Conservation (phyloP, 1,140 invertebrate genomes). For the Drosophila dunni region DNA sequence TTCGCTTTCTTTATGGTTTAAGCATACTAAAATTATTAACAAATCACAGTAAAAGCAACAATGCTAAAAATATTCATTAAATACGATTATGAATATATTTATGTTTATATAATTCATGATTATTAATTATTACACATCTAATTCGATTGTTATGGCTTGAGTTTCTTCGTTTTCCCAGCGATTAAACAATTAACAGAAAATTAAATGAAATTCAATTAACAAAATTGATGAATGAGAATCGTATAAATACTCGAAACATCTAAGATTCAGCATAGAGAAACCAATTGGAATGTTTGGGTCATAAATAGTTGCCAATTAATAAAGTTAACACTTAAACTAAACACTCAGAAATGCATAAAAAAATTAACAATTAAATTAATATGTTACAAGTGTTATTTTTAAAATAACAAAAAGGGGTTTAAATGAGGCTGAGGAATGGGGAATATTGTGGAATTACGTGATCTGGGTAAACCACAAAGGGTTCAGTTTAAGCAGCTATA, state of each 20-base stretch:
- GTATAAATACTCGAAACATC: conserved; percentile 12
- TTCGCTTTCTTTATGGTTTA: conserved; percentile 55
- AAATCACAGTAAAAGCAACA: conserved; percentile 81
- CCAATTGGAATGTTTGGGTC: conserved; percentile 57
- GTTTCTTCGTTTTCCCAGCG: conserved; percentile 1
- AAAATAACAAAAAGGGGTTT: conserved; percentile 7
- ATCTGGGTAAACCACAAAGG: no score
- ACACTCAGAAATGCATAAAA: conserved; percentile 27
- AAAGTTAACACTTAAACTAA: conserved; percentile 62
- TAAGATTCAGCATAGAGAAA: conserved; percentile 49
- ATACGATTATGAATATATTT: conserved; percentile 12
- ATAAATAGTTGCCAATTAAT: conserved; percentile 34
- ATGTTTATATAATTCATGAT: conserved; percentile 20
- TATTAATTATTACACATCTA: conserved; percentile 29
- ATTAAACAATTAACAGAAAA: conserved; percentile 10
- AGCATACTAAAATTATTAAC: conserved; percentile 68
- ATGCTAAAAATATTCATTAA: conserved; percentile 61
- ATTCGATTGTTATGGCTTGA: conserved; percentile 44
- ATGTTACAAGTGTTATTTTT: neutral
- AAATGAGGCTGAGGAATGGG: neutral
- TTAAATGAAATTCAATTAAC: conserved; percentile 3
- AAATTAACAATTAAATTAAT: conserved; percentile 35
- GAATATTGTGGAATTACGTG: no score
- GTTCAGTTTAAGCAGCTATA: conserved; percentile 6
- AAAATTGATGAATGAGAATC: conserved; percentile 18